A percentile compares a stretch with the other conserved stretches of the same genome.
Conservation (phyloP, 2,888 invertebrate species). For the Rhodophaea formosa region DNA sequence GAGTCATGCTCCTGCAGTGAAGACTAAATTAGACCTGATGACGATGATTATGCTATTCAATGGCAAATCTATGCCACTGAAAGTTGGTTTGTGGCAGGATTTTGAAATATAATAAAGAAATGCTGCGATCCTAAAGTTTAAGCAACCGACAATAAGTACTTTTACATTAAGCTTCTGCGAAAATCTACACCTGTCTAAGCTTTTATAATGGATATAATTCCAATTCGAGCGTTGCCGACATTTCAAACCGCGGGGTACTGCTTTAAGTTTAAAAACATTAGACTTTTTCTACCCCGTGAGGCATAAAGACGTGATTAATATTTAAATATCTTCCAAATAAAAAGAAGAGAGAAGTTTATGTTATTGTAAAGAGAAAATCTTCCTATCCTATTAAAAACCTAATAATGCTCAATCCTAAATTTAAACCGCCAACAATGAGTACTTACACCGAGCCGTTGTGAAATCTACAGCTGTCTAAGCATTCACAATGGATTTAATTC, state of each 20-base stretch:
- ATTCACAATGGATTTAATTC: slow-evolving; percentile 8
- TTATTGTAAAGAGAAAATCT: too few species aligned
- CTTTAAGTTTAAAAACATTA: too few species aligned
- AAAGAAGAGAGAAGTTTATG: too few species aligned
- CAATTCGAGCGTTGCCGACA: background rate
- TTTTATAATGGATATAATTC: slow-evolving; percentile 5
- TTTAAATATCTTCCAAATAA: too few species aligned
- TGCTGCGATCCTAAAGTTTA: background rate
- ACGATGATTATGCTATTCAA: too few species aligned
- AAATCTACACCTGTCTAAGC: slow-evolving; percentile 14
- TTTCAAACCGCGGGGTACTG: background rate
- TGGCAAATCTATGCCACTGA: too few species aligned
- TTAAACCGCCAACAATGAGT: background rate
- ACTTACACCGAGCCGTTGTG: background rate
- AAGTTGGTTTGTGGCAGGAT: too few species aligned
- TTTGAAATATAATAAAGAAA: too few species aligned
- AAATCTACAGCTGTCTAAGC: slow-evolving; percentile 14
- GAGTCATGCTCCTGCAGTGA: too few species aligned
- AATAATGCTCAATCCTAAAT: background rate
- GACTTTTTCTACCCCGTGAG: too few species aligned
- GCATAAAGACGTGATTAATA: too few species aligned
- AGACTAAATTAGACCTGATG: too few species aligned
- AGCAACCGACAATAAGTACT: background rate
- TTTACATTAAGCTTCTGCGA: background rate
- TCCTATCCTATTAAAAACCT: background rate